Percentiles rank a stretch among this genome's conserved stretches.
Evolutionary conservation across 2,888 invertebrate genomes (phyloP).

Genomic region (Sipha maydis): DNA sequence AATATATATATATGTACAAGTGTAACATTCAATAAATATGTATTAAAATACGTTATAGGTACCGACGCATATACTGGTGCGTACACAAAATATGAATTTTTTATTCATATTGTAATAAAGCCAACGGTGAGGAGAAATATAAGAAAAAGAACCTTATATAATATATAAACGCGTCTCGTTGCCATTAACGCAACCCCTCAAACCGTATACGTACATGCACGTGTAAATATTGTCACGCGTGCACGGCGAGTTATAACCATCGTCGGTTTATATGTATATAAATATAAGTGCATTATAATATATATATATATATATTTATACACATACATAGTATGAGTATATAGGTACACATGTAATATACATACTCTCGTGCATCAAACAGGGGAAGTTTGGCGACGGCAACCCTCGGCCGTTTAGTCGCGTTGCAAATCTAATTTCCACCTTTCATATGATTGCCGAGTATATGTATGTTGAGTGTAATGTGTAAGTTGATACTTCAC

Average conservation of each 20-base stretch:
- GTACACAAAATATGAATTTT: background rate
- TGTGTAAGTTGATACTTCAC: slow-evolving; percentile 29
- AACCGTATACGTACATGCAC: background rate
- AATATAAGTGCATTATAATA: background rate
- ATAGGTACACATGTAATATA: background rate
- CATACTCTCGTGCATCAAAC: background rate
- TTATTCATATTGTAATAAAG: slow-evolving; percentile 4
- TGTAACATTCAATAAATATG: background rate
- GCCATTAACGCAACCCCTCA: background rate
- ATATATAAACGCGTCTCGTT: background rate
- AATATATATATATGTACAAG: background rate
- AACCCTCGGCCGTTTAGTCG: slow-evolving; percentile 55
- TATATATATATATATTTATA: no score
- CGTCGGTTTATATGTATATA: background rate
- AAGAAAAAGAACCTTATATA: background rate
- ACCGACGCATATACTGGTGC: background rate
- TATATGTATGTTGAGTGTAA: background rate
- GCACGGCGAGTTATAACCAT: slow-evolving; percentile 13
- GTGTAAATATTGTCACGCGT: slow-evolving; percentile 53
- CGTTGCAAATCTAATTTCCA: slow-evolving; percentile 58
- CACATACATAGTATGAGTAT: background rate
- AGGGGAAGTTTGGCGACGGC: background rate
- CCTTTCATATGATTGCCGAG: background rate
- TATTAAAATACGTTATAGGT: background rate
- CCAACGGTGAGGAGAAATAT: background rate